Percentiles rank a stretch among this genome's conserved stretches.
phyloP scores from a whole-genome alignment of 2,888 invertebrate species.

The Synergus laeviventris region DNA sequence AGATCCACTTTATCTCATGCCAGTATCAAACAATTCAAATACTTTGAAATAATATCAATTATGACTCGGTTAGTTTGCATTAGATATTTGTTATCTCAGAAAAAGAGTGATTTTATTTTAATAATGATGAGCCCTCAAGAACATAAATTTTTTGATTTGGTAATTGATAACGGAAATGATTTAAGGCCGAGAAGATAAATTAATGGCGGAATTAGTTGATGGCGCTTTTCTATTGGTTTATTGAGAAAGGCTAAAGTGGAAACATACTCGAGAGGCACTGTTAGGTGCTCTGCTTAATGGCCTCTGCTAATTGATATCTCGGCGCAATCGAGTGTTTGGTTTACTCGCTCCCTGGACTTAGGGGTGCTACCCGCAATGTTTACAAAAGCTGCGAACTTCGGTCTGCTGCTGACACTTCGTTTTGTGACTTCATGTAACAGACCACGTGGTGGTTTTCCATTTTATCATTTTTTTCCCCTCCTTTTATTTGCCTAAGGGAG shows the following conservation, averaged over 20 bases:
- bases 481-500: constrained; percentile 38
- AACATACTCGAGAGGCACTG: constrained; percentile 24
- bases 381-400: constrained; percentile 44
- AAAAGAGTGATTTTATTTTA: too few relatives aligned
- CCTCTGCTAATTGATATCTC: constrained; percentile 73
- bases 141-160: too few relatives aligned
- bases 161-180: neutral
- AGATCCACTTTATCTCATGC: too few relatives aligned
- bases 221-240: constrained; percentile 8
- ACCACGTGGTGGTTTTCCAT: constrained; percentile 10
- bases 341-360: constrained; percentile 47
- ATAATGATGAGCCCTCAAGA: too few relatives aligned
- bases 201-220: neutral
- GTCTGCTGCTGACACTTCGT: constrained; percentile 51
- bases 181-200: neutral
- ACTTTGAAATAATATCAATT: too few relatives aligned
- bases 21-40: too few relatives aligned
- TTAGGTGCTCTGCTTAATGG: constrained; percentile 49
- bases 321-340: constrained; percentile 74
- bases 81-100: too few relatives aligned
- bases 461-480: constrained; percentile 45
- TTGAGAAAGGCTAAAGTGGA: constrained; percentile 8
- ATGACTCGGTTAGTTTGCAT: too few relatives aligned
- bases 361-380: constrained; percentile 48
- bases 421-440: constrained; percentile 29